Conservation (phyloP, 1,140 invertebrate species). For the Chironomus striatipennis region DNA sequence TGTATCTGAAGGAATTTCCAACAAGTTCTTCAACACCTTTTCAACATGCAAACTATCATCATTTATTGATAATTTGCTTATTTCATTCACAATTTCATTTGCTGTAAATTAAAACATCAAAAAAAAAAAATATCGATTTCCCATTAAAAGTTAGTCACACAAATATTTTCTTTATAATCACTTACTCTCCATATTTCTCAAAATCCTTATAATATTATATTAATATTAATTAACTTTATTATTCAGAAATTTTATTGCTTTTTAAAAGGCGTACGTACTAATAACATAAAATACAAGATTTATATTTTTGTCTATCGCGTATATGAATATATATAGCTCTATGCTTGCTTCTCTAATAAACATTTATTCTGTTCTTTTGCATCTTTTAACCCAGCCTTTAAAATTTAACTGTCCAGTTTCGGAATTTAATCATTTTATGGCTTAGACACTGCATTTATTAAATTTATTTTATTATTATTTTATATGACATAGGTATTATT, state of each 20-base stretch:
- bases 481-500: too few relatives aligned
- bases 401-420: constrained; percentile 19
- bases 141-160: not conserved
- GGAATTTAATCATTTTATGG: too few relatives aligned
- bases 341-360: too few relatives aligned
- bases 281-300: too few relatives aligned
- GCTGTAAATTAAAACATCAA: not conserved
- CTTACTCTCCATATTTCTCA: not conserved
- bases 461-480: too few relatives aligned
- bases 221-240: not conserved
- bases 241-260: not conserved
- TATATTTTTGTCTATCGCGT: too few relatives aligned
- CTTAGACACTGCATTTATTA: too few relatives aligned
- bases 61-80: constrained; percentile 6
- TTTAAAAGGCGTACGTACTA: not conserved
- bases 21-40: not conserved
- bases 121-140: constrained; percentile 23
- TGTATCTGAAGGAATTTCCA: not conserved
- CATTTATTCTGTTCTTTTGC: not conserved
- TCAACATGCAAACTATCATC: not conserved
- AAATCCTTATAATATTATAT: not conserved
- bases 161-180: not conserved
- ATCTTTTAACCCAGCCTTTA: constrained; percentile 22
- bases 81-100: not conserved
- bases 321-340: too few relatives aligned